phyloP scores from a whole-genome alignment of 2,888 invertebrate genomes.

The Oscheius sp. region DNA sequence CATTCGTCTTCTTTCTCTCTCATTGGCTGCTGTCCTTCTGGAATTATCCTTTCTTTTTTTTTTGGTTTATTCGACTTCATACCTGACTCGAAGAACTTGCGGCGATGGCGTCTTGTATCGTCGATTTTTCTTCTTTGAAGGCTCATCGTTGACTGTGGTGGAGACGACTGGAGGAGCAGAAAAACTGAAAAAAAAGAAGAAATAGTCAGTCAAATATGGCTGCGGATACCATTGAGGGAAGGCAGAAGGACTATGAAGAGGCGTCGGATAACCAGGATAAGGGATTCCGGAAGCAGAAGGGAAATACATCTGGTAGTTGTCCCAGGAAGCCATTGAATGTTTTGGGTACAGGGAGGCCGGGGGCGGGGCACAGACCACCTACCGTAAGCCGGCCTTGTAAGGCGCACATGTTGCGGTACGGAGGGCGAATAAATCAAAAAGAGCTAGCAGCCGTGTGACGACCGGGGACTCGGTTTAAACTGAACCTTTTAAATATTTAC shows the following conservation, averaged over 20 bases:
- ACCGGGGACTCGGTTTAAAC: conserved; percentile 11
- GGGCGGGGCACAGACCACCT: conserved; percentile 18
- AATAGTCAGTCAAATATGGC: background rate
- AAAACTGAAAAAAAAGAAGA: background rate
- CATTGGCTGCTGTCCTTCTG: conserved; percentile 63
- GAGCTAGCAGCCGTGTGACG: conserved; percentile 29
- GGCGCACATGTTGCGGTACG: conserved; percentile 37
- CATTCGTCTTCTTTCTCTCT: conserved; percentile 72
- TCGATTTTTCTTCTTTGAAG: conserved; percentile 46
- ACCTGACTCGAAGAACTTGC: conserved; percentile 60
- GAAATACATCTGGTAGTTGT: conserved; percentile 35
- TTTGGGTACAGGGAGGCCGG: background rate
- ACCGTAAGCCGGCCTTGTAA: conserved; percentile 30
- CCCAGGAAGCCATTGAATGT: conserved; percentile 29
- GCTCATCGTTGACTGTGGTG: conserved; percentile 6
- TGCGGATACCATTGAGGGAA: conserved; percentile 41
- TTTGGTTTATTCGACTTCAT: conserved; percentile 15
- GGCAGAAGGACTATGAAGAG: conserved; percentile 49
- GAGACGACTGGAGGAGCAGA: background rate
- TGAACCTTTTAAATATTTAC: background rate
- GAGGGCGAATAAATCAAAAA: conserved; percentile 24
- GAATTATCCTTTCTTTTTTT: conserved; percentile 24
- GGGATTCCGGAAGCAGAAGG: conserved; percentile 12
- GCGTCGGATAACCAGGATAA: conserved; percentile 38
- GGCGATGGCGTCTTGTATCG: conserved; percentile 72